Evolutionary conservation across 2,797 vertebrate genomes (phyloP).

Genomic region (Pseudomugil gertrudae): DNA sequence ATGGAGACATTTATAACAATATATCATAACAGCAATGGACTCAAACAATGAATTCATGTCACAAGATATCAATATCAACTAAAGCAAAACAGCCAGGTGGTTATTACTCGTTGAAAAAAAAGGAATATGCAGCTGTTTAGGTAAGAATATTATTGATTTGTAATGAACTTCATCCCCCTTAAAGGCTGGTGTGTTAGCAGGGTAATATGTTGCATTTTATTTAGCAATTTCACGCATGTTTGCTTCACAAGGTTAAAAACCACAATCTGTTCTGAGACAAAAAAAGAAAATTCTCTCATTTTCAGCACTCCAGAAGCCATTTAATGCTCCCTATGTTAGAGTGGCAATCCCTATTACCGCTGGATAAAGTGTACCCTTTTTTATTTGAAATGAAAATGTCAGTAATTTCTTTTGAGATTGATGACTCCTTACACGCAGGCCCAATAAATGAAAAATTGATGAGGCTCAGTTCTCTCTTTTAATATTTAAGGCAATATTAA

Average conservation of each 20-base stretch:
- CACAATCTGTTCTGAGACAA: slow-evolving; percentile 75
- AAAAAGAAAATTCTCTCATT: slow-evolving; percentile 71
- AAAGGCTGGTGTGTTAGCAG: slow-evolving; percentile 50
- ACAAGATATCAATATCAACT: slow-evolving; percentile 59
- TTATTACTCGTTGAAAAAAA: slow-evolving; percentile 47
- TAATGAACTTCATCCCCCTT: slow-evolving; percentile 56
- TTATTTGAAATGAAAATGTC: slow-evolving; percentile 91
- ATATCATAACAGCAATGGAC: slow-evolving; percentile 80
- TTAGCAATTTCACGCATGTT: slow-evolving; percentile 77
- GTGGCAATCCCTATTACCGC: slow-evolving; percentile 85
- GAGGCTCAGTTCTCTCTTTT: slow-evolving; percentile 89
- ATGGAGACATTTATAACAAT: slow-evolving; percentile 83
- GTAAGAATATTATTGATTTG: slow-evolving; percentile 64
- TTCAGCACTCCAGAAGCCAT: slow-evolving; percentile 81
- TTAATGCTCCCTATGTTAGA: slow-evolving; percentile 79
- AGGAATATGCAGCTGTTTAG: slow-evolving; percentile 66
- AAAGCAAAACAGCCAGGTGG: slow-evolving; percentile 64
- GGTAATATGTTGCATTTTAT: slow-evolving; percentile 72
- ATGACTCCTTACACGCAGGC: slow-evolving; percentile 86
- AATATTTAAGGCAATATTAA: slow-evolving; percentile 93
- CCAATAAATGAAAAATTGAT: slow-evolving; percentile 92
- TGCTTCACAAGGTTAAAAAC: slow-evolving; percentile 78
- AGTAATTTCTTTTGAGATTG: slow-evolving; percentile 89
- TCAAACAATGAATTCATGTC: slow-evolving; percentile 78
- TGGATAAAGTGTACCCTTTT: slow-evolving; percentile 90